A percentile compares a stretch with the other conserved stretches of the same genome.
Conservation (phyloP, 2,888 invertebrate species). For the Coelinius sp. region DNA sequence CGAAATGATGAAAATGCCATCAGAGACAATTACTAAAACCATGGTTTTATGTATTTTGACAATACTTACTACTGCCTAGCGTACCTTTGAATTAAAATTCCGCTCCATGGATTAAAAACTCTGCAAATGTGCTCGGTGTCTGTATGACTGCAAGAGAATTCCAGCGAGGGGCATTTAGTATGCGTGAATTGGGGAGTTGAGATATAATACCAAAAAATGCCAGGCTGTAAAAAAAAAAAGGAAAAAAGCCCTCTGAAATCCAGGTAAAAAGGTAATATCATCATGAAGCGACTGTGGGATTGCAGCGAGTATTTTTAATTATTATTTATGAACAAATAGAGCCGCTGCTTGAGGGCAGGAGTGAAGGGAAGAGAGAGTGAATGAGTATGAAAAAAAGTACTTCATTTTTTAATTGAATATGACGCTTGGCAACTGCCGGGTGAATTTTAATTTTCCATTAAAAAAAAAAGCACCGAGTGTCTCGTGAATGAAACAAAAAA, state of each 20-base stretch:
- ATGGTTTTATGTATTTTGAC: too few relatives aligned
- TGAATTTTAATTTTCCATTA: slow-evolving; percentile 66
- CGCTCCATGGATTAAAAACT: background rate
- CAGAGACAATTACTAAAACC: too few relatives aligned
- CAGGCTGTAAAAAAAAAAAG: background rate
- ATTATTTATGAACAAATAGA: slow-evolving; percentile 64
- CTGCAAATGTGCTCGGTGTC: background rate
- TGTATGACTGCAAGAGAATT: background rate
- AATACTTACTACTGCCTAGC: background rate
- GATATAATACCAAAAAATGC: slow-evolving; percentile 1
- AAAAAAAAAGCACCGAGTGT: slow-evolving; percentile 51
- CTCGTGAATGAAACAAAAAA: slow-evolving; percentile 10
- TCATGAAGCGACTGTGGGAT: slow-evolving; percentile 48
- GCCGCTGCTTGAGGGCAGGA: slow-evolving; percentile 28
- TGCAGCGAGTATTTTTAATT: slow-evolving; percentile 64
- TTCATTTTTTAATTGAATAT: slow-evolving; percentile 65
- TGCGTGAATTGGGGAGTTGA: slow-evolving; percentile 3
- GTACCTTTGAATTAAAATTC: slow-evolving; percentile 4
- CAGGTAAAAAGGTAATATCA: slow-evolving; percentile 51
- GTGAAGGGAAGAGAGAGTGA: slow-evolving; percentile 30
- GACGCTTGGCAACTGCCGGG: slow-evolving; percentile 53
- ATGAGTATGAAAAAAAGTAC: slow-evolving; percentile 67
- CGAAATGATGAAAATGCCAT: too few relatives aligned
- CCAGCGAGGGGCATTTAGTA: background rate
- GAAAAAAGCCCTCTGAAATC: background rate